These are phyloP conservation scores for Tridacna crocea DNA, from an alignment of 2,888 invertebrate species.

Conservation along the genomic window DNA sequence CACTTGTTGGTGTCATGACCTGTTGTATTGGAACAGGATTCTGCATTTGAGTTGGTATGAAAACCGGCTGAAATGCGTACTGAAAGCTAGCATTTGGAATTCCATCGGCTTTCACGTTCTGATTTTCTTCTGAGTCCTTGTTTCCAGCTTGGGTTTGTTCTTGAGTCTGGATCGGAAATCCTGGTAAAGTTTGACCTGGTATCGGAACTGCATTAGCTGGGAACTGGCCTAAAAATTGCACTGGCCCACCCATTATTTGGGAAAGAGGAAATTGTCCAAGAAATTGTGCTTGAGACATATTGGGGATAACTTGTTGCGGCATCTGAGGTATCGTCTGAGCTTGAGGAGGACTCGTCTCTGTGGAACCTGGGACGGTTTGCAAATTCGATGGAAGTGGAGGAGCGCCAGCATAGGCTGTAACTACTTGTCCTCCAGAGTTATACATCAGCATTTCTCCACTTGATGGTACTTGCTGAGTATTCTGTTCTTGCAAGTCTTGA, in stretches of 20 bases:
- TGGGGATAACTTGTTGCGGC: constrained; percentile 36
- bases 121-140: background rate
- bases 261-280: constrained; percentile 57
- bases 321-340: background rate
- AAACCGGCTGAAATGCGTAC: constrained; percentile 53
- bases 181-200: constrained; percentile 33
- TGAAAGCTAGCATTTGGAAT: constrained; percentile 32
- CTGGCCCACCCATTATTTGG: constrained; percentile 51
- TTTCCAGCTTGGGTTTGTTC: background rate
- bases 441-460: constrained; percentile 54
- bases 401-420: constrained; percentile 38
- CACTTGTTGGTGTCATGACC: background rate
- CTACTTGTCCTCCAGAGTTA: constrained; percentile 53
- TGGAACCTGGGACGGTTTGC: background rate
- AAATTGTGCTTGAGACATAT: constrained; percentile 58
- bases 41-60: constrained; percentile 41
- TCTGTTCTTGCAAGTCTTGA: constrained; percentile 15
- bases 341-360: constrained; percentile 9
- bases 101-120: constrained; percentile 5
- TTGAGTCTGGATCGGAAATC: background rate
- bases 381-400: background rate
- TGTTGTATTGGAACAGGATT: constrained; percentile 23
- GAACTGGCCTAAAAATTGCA: constrained; percentile 60
- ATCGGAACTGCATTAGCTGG: constrained; percentile 48
- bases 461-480: constrained; percentile 47